Base-by-base conservation (phyloP, 2,888 invertebrate genomes). In the Bedellia somnulentella region DNA sequence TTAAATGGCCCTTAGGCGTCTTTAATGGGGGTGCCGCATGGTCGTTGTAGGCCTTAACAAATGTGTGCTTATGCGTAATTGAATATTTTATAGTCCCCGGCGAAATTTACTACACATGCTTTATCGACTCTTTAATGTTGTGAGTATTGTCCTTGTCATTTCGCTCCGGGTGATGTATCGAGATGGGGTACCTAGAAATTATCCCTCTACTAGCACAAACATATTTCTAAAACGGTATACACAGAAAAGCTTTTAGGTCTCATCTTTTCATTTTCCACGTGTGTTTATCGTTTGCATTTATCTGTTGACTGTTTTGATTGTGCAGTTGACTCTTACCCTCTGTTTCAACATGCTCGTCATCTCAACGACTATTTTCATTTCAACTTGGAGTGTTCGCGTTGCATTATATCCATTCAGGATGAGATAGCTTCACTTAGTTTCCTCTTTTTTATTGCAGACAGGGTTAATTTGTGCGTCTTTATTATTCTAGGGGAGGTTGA, bases 281-380 rank as follows among this genome's bases (percentile, higher is more conserved):
- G 52, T 73, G 73, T 75, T 75, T 66, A 70, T 70, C 75, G 56
- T 75, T 61, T 62, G 62, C 70, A 68, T 75, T 75, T 75, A 68
- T 75, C 71, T 75, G 75, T 75, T 75, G 75, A 75, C 75, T 64
- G 70, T 75, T 75, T 75, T 63, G 71, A 75, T 75, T 75, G 70
- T 61, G 49, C 52, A 49, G 70, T 71, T 71, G 68, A 70, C 73
- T 63, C 71, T 68, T 60, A 63, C 75, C 71, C 73, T 67, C 68
- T 62, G 60, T 64, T 61, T 57, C 67, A 67, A 68, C 64, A 68
- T 55, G 51, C 61, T 49, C 50, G 46, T 54, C 54, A 52, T 52
- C 47, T 49, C 53, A 45, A 56, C 56, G 59, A 71, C 61, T 73
- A 73, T 75, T 71, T 73, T 73, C 73, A 64, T 70, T 75, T 67